Percentiles rank a stretch among this genome's conserved stretches.
These are phyloP conservation scores for Phyllotreta striolata DNA, from an alignment of 2,888 invertebrate species.

Conservation along the genomic window DNA sequence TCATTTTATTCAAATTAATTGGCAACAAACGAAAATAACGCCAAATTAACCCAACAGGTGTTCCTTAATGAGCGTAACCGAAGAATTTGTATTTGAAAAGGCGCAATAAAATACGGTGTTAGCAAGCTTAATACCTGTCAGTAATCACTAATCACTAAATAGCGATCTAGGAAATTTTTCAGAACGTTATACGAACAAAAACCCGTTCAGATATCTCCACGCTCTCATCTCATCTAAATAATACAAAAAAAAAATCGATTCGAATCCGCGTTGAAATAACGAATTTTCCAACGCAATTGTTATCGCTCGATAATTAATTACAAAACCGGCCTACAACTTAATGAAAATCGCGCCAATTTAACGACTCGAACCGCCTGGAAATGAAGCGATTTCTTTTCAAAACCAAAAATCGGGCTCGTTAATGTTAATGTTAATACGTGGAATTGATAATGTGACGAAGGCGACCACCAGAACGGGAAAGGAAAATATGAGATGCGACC, in stretches of 20 bases:
- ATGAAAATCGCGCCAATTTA: too few relatives aligned
- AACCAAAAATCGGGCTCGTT: slow-evolving; percentile 15
- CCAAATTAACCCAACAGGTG: too few relatives aligned
- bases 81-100: not conserved
- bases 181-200: not conserved
- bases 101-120: slow-evolving; percentile 7
- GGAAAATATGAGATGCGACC: slow-evolving; percentile 5
- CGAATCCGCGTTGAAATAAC: too few relatives aligned
- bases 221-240: too few relatives aligned
- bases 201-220: not conserved
- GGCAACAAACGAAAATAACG: too few relatives aligned
- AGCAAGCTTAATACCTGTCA: slow-evolving; percentile 9
- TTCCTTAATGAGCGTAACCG: not conserved
- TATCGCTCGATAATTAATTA: too few relatives aligned
- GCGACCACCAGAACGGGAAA: slow-evolving; percentile 15
- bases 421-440: slow-evolving; percentile 17
- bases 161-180: too few relatives aligned
- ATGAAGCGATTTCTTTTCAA: slow-evolving; percentile 13
- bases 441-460: slow-evolving; percentile 18
- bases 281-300: too few relatives aligned
- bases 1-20: too few relatives aligned
- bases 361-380: not conserved
- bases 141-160: not conserved
- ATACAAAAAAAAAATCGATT: too few relatives aligned
- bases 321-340: too few relatives aligned